Conservation (phyloP, 2,888 invertebrate genomes). For the Anarsia innoxiella region DNA sequence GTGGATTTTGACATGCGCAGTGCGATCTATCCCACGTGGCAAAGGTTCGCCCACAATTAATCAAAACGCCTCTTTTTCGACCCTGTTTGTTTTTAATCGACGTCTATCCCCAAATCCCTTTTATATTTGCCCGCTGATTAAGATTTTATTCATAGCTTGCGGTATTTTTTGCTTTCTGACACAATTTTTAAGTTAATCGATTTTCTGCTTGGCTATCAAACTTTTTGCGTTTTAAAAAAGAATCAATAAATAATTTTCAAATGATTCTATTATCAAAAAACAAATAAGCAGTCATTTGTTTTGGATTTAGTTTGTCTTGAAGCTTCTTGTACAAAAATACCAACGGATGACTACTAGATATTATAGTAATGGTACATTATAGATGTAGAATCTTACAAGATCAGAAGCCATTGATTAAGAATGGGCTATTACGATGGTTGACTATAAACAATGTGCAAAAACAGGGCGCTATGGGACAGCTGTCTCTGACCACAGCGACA, state of each 20-base stretch:
- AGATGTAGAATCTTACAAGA: not conserved
- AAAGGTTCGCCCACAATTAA: constrained; percentile 58
- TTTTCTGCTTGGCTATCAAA: no score
- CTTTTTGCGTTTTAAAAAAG: no score
- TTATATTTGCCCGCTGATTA: constrained; percentile 58
- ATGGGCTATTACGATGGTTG: constrained; percentile 33
- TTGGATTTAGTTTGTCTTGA: no score
- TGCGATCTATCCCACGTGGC: constrained; percentile 46
- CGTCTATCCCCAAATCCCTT: constrained; percentile 35
- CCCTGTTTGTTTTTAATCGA: constrained; percentile 65
- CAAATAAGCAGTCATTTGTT: no score
- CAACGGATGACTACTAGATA: no score
- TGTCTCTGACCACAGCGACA: constrained; percentile 68
- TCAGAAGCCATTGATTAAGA: constrained; percentile 8
- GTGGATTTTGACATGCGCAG: constrained; percentile 60
- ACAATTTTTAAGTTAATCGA: constrained; percentile 10
- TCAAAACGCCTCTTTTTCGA: constrained; percentile 64
- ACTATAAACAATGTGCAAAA: constrained; percentile 55
- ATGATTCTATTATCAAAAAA: no score
- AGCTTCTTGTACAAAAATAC: no score
- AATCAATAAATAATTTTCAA: no score
- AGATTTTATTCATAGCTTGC: constrained; percentile 69
- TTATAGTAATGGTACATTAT: not conserved
- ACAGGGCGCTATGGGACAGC: constrained; percentile 56
- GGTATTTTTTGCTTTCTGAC: constrained; percentile 31